Evolutionary conservation across 2,113 vertebrate species (phyloP).

Genomic region (Heterotilapia buettikoferi): DNA sequence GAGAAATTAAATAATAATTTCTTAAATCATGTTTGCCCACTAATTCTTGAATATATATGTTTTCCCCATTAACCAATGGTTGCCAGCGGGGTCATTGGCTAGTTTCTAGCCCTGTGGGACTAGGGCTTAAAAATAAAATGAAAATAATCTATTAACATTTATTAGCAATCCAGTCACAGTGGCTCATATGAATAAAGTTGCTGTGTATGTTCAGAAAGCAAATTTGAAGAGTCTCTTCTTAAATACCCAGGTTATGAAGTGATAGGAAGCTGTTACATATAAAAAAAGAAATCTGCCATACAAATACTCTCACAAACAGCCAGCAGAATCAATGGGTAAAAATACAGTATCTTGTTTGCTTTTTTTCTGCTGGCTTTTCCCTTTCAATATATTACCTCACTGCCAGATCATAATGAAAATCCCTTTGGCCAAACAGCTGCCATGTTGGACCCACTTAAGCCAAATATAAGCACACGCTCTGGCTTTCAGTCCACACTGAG

Average conservation of each 20-base stretch:
- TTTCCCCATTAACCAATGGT: neutral
- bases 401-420: neutral
- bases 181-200: neutral
- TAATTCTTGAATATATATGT: neutral
- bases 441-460: conserved; percentile 23
- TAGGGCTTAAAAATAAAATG: neutral
- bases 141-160: neutral
- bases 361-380: neutral
- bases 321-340: neutral
- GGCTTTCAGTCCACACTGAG: neutral
- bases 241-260: neutral
- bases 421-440: conserved; percentile 14
- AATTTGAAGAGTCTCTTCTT: neutral
- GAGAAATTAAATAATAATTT: neutral
- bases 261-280: neutral
- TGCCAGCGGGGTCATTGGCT: neutral
- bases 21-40: neutral
- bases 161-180: neutral
- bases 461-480: conserved; percentile 18
- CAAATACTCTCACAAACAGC: neutral
- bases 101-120: neutral
- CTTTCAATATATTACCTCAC: neutral
- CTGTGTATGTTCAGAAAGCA: neutral
- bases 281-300: neutral
- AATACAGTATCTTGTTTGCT: neutral